Evolutionary conservation across 1,140 invertebrate genomes (phyloP), one percentile per base, ranked within the genome.

Genomic region (Zaprionus gabonicus): DNA sequence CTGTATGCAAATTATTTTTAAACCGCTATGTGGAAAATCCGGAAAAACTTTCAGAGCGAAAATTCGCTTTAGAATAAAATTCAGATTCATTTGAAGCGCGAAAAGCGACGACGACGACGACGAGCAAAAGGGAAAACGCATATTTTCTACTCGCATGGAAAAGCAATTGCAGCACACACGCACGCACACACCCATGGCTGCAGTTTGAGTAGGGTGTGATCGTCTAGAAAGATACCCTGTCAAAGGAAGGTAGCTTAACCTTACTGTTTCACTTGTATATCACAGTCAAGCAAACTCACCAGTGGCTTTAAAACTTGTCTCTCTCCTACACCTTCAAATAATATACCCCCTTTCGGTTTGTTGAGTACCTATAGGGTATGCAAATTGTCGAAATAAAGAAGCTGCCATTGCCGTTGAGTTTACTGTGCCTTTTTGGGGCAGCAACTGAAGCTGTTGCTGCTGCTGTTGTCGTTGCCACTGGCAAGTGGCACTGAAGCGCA

Each of bases 401-500:
- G 20, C 31, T 69, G 57, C 57, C 25, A 49, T 57, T 67, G 56
- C 65, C 15, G 36, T 53, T 69, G 64, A 46, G 28, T 59, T 73
- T 60, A 67, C 36, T 36, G 71, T 60, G 65, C 36, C 36, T 60
- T 73, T 59, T 68, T 34, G 36, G 57, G 31, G 15, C 64, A 44
- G 41, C 41, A 44, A 44, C 9, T 31, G 12, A 53, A 53, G 71
- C 41, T 68, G 55, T 17, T 17, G 51, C 13, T 56, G 41, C 17
- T 44, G 59, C 13, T 53, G 49, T 49, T 65, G 46, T 38, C 7
- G 12, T 15, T n/a, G 41, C 41, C 41, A 46, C 28, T 34, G 57
- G 27, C 55, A 74, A 74, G 71, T 69, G 57, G 36, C 65, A 51
- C 46, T 51, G 46, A 25, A 23, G 46, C 36, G 57, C 56, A 55